Base-by-base conservation (phyloP, 2,113 vertebrate species). In the Asarcornis scutulata region DNA sequence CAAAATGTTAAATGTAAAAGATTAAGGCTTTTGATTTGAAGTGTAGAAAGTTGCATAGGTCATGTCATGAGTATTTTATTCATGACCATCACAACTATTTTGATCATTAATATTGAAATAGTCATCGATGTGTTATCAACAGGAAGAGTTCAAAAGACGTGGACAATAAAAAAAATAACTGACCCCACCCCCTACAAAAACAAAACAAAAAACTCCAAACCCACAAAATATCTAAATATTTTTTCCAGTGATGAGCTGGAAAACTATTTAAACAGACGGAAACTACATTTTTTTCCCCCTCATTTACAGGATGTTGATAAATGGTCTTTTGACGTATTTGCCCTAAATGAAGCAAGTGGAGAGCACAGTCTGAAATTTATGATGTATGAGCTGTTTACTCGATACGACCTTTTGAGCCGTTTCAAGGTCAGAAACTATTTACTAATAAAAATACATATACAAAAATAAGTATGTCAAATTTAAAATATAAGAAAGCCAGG, bases 341-440 rank as follows among this genome's bases (percentile, higher is more conserved):
- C 98, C 82, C 98, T 99, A 86, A 99, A 99, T 76, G 98, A 99
- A 96, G 99, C 98, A 66, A 99, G 99, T 29, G 98, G 98, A 94
- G 99, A 99, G 55, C 99, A 99, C 81, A 99, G 99, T 75, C 98
- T 99, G 96, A 99, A 99, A 97, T 99, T 99, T 96, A 98, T 99
- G 97, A 99, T 99, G 94, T 99, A 99, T 83, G 99, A 99, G 96
- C 98, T 99, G 55, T 98, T 99, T 97, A 99, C 99, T 91, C 99
- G 99, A 98, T 99, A 99, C 16, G 99, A 99, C 97, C 99, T 99
- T 97, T 98, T 99, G 98, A 99, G 97, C 98, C 99, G 99, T 97
- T 99, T 99, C 98, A 99, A 99, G 99, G 99, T 99, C 88, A 98
- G 98, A 93, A 97, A 53, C 42, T 56, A 92, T 59, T 7, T 22